Base-by-base conservation (phyloP, 2,888 invertebrate genomes). In the Drosophila tanythrix region DNA sequence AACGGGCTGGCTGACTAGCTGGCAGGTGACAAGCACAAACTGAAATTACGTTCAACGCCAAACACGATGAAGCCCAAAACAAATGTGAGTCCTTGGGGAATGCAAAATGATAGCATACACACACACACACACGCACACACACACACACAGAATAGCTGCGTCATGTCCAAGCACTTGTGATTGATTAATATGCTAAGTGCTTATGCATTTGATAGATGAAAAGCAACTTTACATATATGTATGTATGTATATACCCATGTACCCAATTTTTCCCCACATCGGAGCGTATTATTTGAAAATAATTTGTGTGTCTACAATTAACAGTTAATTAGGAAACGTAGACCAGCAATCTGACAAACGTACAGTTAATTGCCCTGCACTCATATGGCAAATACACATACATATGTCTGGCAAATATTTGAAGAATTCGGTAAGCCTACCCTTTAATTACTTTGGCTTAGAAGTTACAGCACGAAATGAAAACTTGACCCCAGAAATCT, bases 161-260 rank as follows among this genome's bases (percentile, higher is more conserved):
- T 61, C 65, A 52, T 63, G 70, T 76, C 67, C 70, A 67, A 76
- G 58, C 70, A 57, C 51, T 61, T 81, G 66, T 78, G 78, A 81
- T 81, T 78, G 78, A 81, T 81, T 81, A 76, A 67, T 38, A 59
- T 60, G 67, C 67, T 78, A 71, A 81, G 81, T 81, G 81, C 68
- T 76, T 69, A 53, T 60, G 63, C 58, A 62, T 73, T 51, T 78
- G 81, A 77, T 63, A 73, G 50, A 70, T 70, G 57, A 40, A 62
- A 59, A 62, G 8, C 21, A 35, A 51, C 10, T 29, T 25, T n/a
- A 40, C 15, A 11, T n/a, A n/a, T 2, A 38, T 2, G 7, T 18
- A 38, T 4, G 10, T n/a, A n/a, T 3, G 10, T n/a, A 40, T 10
- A 10, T 40, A n/a, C 8, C 11, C 11, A 21, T 43, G 1, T 5